Evolutionary conservation across 2,797 vertebrate species (phyloP).

Genomic region (Poeciliopsis paucimaculata): DNA sequence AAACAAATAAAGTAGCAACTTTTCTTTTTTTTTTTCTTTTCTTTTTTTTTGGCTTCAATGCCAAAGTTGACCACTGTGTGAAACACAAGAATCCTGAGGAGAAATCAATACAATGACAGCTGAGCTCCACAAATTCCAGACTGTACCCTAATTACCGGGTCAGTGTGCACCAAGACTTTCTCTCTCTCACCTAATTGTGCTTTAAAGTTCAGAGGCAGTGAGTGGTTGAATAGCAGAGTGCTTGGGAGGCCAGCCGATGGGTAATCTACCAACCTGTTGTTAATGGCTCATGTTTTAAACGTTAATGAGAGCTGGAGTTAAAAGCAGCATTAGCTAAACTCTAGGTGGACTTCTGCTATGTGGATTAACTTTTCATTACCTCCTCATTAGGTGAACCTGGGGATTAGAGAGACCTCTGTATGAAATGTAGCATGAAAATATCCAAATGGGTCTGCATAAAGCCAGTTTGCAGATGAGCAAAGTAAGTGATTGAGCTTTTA

Average conservation of each 20-base stretch:
- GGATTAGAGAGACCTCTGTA: slow-evolving; percentile 78
- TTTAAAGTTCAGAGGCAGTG: slow-evolving; percentile 73
- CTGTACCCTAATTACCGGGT: slow-evolving; percentile 77
- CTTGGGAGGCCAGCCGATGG: slow-evolving; percentile 66
- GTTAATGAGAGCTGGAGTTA: slow-evolving; percentile 83
- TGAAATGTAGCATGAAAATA: slow-evolving; percentile 81
- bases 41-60: slow-evolving; percentile 26
- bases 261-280: slow-evolving; percentile 81
- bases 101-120: slow-evolving; percentile 79
- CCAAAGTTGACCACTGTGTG: slow-evolving; percentile 44
- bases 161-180: slow-evolving; percentile 62
- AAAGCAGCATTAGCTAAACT: slow-evolving; percentile 84
- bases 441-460: slow-evolving; percentile 65
- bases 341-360: slow-evolving; percentile 78
- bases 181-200: slow-evolving; percentile 70
- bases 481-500: slow-evolving; percentile 69
- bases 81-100: slow-evolving; percentile 57
- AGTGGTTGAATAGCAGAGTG: slow-evolving; percentile 62
- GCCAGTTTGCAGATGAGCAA: slow-evolving; percentile 58
- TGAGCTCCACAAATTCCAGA: slow-evolving; percentile 68
- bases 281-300: slow-evolving; percentile 83
- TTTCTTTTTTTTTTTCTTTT: slow-evolving; percentile 7
- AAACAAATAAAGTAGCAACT: slow-evolving; percentile 31
- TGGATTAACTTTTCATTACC: slow-evolving; percentile 86
- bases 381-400: slow-evolving; percentile 81